Evolutionary conservation across 2,888 invertebrate species (phyloP).

Genomic region (Leucania comma): DNA sequence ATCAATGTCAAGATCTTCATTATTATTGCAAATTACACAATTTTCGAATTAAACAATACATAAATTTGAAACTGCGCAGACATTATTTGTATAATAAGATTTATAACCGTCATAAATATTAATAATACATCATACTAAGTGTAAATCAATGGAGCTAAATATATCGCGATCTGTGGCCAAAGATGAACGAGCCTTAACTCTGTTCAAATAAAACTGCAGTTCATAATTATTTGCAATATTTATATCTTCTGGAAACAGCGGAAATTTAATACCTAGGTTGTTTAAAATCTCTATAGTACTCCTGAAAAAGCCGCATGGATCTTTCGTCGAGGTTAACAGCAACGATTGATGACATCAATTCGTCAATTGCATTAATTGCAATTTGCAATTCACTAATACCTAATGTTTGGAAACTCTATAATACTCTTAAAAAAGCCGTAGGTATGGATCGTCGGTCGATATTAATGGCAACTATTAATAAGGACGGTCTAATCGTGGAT

Average conservation of each 20-base stretch:
- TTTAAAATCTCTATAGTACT: neutral
- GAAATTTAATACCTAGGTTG: neutral
- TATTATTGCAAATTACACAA: constrained; percentile 4
- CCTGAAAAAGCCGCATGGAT: no score
- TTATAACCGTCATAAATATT: constrained; percentile 49
- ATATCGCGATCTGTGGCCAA: constrained; percentile 29
- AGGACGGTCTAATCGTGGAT: no score
- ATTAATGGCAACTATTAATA: no score
- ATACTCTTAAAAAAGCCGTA: no score
- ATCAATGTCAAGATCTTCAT: no score
- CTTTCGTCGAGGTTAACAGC: no score
- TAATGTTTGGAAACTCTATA: no score
- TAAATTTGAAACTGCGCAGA: neutral
- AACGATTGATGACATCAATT: no score
- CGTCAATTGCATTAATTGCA: no score
- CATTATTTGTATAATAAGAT: constrained; percentile 42
- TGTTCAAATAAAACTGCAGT: constrained; percentile 12
- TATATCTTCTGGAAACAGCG: neutral
- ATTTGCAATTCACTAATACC: no score
- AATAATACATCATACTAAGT: constrained; percentile 32
- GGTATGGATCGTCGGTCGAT: no score
- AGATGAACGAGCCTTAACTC: constrained; percentile 14
- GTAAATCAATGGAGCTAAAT: constrained; percentile 46
- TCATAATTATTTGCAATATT: constrained; percentile 31
- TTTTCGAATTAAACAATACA: constrained; percentile 10